Conservation (phyloP, 2,888 invertebrate genomes). For the Macropis europaea region DNA sequence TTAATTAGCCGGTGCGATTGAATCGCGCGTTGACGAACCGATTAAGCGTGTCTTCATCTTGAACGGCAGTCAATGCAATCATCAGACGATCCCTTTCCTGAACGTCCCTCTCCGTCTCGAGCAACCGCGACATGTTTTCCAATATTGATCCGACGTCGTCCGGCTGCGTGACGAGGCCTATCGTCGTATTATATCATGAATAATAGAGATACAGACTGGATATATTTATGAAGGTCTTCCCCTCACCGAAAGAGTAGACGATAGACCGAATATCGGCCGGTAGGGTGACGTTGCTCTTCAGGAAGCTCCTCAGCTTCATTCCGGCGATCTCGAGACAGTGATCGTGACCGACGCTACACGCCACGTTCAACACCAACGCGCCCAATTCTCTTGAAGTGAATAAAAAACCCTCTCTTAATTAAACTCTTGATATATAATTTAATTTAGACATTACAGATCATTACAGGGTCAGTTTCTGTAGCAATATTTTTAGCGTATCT, state of each 20-base stretch:
- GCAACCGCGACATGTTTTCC: conserved; percentile 52
- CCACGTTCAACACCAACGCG: conserved; percentile 53
- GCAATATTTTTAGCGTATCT: too few species aligned
- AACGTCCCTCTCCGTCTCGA: conserved; percentile 46
- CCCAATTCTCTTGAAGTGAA: conserved; percentile 57
- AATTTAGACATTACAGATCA: too few species aligned
- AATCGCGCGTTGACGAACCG: conserved; percentile 38
- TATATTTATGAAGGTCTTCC: conserved; percentile 16
- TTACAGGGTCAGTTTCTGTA: too few species aligned
- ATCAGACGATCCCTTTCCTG: conserved; percentile 61
- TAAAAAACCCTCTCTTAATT: conserved; percentile 14
- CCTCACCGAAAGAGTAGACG: conserved; percentile 59
- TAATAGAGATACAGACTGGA: conserved; percentile 6
- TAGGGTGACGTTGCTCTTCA: conserved; percentile 3
- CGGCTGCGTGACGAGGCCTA: conserved; percentile 19
- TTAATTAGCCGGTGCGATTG: conserved; percentile 3
- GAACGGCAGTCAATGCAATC: conserved; percentile 50
- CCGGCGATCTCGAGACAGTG: conserved; percentile 51
- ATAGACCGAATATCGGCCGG: conserved; percentile 58
- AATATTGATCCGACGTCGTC: conserved; percentile 31
- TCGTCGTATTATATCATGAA: conserved; percentile 4
- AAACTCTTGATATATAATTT: background rate
- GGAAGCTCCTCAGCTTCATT: conserved; percentile 31
- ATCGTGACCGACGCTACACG: conserved; percentile 58
- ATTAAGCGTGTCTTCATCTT: conserved; percentile 46